Conservation (phyloP, 2,888 invertebrate genomes). For the Lasioglossum leucozonium region DNA sequence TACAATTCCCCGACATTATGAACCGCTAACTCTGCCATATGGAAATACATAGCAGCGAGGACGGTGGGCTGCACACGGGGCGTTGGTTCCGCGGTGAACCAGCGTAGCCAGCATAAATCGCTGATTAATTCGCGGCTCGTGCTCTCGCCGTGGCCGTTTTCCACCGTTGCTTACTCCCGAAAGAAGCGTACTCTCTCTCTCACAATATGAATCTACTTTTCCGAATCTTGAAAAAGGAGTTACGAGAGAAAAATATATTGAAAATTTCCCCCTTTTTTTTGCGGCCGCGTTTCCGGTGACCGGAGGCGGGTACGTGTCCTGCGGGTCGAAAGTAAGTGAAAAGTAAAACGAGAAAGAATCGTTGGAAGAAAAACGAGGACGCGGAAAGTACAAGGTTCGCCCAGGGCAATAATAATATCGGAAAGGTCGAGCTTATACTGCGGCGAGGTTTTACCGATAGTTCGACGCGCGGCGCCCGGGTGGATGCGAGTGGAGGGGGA, state of each 20-base stretch:
- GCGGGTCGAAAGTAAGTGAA: constrained; percentile 72
- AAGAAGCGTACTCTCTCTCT: constrained; percentile 20
- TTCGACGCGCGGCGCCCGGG: constrained; percentile 68
- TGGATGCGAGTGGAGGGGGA: background rate
- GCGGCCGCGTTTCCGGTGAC: background rate
- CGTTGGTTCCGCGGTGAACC: constrained; percentile 10
- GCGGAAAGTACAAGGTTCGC: constrained; percentile 70
- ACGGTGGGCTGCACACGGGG: background rate
- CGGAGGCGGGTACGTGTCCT: constrained; percentile 59
- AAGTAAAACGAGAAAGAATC: constrained; percentile 68
- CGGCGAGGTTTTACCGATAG: constrained; percentile 79
- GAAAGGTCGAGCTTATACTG: constrained; percentile 75
- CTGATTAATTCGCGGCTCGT: constrained; percentile 45
- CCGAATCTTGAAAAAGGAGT: background rate
- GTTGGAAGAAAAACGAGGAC: constrained; percentile 69
- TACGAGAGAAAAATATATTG: background rate
- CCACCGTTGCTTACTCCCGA: constrained; percentile 1
- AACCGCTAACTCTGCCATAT: constrained; percentile 9
- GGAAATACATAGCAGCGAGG: constrained; percentile 13
- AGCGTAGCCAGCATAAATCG: constrained; percentile 32
- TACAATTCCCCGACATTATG: constrained; percentile 13
- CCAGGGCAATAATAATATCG: constrained; percentile 79
- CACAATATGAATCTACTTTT: background rate
- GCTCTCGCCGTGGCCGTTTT: background rate
- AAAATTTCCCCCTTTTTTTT: too few relatives aligned